Percentiles rank a stretch among this genome's conserved stretches.
Evolutionary conservation across 2,113 vertebrate genomes (phyloP).

Genomic region (Taxidea taxus): DNA sequence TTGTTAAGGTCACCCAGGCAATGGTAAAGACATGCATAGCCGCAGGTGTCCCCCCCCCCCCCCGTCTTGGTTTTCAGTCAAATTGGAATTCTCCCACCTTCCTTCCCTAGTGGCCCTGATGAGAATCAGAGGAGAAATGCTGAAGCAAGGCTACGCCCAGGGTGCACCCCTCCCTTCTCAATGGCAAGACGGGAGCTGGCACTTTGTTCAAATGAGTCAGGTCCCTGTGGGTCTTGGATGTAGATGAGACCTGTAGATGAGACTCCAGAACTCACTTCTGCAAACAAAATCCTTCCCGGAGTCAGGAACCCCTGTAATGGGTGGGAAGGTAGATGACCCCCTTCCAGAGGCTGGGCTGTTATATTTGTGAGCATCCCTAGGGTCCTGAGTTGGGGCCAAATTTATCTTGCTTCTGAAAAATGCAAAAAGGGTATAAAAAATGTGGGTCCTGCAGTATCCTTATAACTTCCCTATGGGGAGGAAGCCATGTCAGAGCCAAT

Average conservation of each 20-base stretch:
- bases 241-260: background rate
- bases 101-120: background rate
- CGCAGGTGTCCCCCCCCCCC: background rate
- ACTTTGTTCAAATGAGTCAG: conserved; percentile 22
- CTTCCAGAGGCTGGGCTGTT: conserved; percentile 12
- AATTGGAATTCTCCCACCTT: background rate
- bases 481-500: background rate
- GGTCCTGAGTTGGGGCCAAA: background rate
- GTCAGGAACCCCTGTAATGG: background rate
- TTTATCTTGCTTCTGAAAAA: background rate
- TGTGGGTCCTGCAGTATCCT: background rate
- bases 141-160: background rate
- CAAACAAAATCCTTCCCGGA: conserved; percentile 19
- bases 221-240: background rate
- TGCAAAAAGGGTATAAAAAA: background rate
- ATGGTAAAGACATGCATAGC: background rate
- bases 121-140: conserved; percentile 13
- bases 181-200: background rate
- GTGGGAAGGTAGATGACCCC: background rate
- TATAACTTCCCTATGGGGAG: background rate
- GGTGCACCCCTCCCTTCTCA: background rate
- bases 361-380: background rate
- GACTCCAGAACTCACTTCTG: background rate
- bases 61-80: background rate
- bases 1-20: background rate